phyloP scores from a whole-genome alignment of 2,113 vertebrate genomes.

The Pteruthius melanotis region DNA sequence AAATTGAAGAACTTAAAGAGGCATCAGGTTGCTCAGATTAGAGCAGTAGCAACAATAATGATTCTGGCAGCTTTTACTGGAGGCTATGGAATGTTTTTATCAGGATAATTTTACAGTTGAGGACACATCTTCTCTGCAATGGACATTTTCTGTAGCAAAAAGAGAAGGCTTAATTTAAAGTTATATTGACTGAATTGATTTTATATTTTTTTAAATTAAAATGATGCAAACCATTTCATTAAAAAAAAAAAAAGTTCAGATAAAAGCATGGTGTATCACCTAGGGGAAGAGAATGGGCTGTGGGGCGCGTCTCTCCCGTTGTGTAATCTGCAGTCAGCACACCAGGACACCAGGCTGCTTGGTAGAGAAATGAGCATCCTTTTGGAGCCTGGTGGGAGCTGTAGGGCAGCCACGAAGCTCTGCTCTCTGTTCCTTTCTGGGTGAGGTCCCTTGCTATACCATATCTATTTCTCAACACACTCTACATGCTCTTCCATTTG shows the following conservation, averaged over 20 bases:
- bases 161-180: background rate
- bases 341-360: background rate
- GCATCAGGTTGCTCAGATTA: background rate
- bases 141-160: background rate
- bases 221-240: fast-evolving
- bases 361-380: background rate
- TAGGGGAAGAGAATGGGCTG: background rate
- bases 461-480: background rate
- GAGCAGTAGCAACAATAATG: background rate
- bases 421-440: background rate
- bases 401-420: background rate
- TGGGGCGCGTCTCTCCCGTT: fast-evolving
- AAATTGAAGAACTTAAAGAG: background rate
- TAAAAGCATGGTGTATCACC: background rate
- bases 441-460: background rate
- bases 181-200: background rate
- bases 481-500: background rate
- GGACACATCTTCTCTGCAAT: background rate
- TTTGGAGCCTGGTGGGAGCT: background rate
- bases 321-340: background rate
- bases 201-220: background rate
- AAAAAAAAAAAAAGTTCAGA: background rate
- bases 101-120: background rate
- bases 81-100: background rate
- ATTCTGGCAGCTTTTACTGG: background rate